Conservation (phyloP, 2,797 vertebrate genomes). For the Anguilla obscura region DNA sequence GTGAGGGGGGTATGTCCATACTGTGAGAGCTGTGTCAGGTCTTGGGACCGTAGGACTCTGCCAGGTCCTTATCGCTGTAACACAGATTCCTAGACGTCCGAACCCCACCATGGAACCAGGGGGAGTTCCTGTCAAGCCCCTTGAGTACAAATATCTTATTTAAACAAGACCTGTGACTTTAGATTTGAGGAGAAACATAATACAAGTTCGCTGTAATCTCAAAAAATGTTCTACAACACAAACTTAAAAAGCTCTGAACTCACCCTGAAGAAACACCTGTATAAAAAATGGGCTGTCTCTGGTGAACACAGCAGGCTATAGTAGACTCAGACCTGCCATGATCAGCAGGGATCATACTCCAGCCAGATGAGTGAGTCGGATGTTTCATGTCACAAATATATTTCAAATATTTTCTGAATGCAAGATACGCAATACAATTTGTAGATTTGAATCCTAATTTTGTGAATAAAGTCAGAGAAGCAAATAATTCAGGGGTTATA, state of each 20-base stretch:
- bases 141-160: not conserved
- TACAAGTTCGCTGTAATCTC: not conserved
- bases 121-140: not conserved
- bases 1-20: conserved; percentile 27
- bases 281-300: not conserved
- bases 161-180: not conserved
- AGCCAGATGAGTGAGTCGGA: not conserved
- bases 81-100: conserved; percentile 28
- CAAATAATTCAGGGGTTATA: not conserved
- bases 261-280: not conserved
- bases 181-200: not conserved
- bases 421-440: not conserved
- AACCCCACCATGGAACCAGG: conserved; percentile 18
- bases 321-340: not conserved
- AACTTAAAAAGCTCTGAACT: not conserved
- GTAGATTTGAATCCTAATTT: not conserved
- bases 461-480: not conserved
- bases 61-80: conserved; percentile 31
- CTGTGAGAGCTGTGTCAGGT: conserved; percentile 24
- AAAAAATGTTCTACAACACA: not conserved
- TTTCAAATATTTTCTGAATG: not conserved
- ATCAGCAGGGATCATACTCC: not conserved
- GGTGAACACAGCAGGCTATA: not conserved
- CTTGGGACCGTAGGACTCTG: conserved; percentile 24
- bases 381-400: not conserved